Conservation (phyloP, 1,140 invertebrate species). For the Lepidurus couesii region DNA sequence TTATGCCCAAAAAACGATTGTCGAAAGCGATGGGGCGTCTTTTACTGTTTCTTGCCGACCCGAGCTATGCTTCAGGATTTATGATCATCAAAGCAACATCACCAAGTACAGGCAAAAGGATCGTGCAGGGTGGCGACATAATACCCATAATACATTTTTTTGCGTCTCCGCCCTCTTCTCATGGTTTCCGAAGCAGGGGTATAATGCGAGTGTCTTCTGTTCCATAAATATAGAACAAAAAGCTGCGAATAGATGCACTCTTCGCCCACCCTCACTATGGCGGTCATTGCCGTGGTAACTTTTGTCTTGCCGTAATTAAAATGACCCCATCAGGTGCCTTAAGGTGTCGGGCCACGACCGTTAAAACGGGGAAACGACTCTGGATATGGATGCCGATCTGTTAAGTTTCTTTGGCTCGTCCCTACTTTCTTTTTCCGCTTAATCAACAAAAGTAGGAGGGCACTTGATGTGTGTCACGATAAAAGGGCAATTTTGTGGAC, state of each 20-base stretch:
- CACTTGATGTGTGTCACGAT: too few species aligned
- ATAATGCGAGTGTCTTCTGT: not conserved
- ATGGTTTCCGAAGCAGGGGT: not conserved
- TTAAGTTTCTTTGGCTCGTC: not conserved
- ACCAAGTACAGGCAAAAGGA: not conserved
- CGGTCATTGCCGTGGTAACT: not conserved
- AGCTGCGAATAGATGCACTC: not conserved
- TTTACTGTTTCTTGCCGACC: not conserved
- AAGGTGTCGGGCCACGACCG: not conserved
- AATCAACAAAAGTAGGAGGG: too few species aligned
- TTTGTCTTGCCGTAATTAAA: constrained; percentile 7
- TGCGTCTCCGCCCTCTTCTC: not conserved
- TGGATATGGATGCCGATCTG: not conserved
- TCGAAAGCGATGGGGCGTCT: constrained; percentile 8
- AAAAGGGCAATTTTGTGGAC: too few species aligned
- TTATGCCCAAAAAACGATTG: not conserved
- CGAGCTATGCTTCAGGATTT: not conserved
- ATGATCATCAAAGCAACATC: constrained; percentile 9
- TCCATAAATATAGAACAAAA: not conserved
- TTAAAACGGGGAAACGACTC: not conserved
- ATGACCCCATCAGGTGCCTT: not conserved
- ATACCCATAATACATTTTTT: not conserved
- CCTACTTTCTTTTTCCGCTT: too few species aligned
- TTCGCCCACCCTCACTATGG: not conserved
- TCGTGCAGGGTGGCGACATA: constrained; percentile 5